These are phyloP conservation scores for Galaxias olidus DNA, from an alignment of 2,797 vertebrate species.

Conservation along the genomic window DNA sequence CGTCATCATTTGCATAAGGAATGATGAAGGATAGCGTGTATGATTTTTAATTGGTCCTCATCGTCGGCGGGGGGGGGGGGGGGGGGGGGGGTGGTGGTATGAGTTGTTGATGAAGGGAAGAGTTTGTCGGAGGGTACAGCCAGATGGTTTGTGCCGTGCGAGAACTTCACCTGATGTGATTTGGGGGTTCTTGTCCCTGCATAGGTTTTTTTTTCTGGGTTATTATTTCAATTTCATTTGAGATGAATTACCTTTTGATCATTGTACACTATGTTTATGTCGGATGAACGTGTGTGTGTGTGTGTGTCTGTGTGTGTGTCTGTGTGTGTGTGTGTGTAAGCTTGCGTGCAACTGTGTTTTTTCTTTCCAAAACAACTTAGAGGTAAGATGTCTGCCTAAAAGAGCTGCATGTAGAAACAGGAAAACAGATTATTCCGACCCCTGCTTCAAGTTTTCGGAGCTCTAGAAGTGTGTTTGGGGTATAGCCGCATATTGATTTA, in stretches of 20 bases:
- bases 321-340: not conserved
- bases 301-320: not conserved
- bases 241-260: no score
- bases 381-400: no score
- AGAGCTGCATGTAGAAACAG: no score
- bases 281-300: not conserved
- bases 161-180: slow-evolving; percentile 12
- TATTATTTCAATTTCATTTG: slow-evolving; percentile 24
- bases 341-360: no score
- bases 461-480: slow-evolving; percentile 9
- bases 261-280: not conserved
- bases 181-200: not conserved
- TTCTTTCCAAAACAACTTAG: slow-evolving; percentile 8
- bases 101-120: slow-evolving; percentile 50
- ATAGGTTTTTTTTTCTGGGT: no score
- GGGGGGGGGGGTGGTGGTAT: no score
- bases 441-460: slow-evolving; percentile 18
- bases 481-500: slow-evolving; percentile 37
- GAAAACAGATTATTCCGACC: not conserved
- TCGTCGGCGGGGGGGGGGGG: no score
- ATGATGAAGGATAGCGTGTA: slow-evolving; percentile 60
- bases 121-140: slow-evolving; percentile 38
- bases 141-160: slow-evolving; percentile 28
- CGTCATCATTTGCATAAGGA: slow-evolving; percentile 48
- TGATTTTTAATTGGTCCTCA: slow-evolving; percentile 60